These are phyloP conservation scores for Nothocercus julius DNA, from an alignment of 2,113 vertebrate genomes.

Conservation along the genomic window DNA sequence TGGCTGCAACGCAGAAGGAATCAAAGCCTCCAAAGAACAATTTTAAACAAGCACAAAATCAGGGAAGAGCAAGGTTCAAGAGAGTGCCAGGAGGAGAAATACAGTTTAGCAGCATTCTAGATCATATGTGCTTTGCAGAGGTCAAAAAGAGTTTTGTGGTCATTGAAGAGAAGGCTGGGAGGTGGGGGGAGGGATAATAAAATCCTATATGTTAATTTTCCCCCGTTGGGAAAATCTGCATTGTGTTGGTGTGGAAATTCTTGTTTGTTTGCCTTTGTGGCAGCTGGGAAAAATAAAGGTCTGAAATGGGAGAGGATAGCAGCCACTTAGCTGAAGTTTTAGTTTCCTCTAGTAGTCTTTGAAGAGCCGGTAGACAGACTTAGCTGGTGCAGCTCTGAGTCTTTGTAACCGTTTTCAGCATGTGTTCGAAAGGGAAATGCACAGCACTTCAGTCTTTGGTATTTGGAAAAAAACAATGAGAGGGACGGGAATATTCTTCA, in stretches of 20 bases:
- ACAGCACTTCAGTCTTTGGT: background rate
- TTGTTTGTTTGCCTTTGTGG: background rate
- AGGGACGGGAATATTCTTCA: background rate
- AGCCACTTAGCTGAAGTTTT: background rate
- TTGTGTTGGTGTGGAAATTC: background rate
- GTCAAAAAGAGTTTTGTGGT: slow-evolving; percentile 7
- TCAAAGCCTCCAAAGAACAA: background rate
- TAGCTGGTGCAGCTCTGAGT: background rate
- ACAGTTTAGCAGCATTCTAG: background rate
- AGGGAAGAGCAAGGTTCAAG: background rate
- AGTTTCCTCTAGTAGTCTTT: background rate
- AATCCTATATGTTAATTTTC: background rate
- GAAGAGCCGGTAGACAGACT: background rate
- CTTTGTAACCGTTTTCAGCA: background rate
- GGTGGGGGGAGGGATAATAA: background rate
- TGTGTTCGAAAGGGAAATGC: background rate
- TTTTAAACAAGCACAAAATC: background rate
- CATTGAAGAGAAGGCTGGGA: background rate
- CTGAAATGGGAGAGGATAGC: background rate
- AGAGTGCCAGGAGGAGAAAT: slow-evolving; percentile 31
- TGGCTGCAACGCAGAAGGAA: background rate
- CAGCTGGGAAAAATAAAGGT: background rate
- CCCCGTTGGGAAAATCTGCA: background rate
- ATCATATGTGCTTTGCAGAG: background rate
- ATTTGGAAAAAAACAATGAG: background rate